Base-by-base conservation (phyloP, 2,113 vertebrate genomes). In the Ageneiosus marmoratus region DNA sequence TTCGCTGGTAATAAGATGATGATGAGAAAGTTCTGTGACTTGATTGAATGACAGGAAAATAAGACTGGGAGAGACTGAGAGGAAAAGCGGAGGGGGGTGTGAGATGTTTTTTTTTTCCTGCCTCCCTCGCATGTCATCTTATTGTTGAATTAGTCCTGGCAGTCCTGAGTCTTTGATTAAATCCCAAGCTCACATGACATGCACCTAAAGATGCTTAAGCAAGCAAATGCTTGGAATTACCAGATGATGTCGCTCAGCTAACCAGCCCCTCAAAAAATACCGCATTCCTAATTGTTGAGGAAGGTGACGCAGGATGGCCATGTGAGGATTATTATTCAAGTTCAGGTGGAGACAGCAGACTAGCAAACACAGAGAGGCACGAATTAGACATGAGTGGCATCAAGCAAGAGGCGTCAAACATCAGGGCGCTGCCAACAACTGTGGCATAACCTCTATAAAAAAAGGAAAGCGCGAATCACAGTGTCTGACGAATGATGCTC, bases 1-100 rank as follows among this genome's bases (percentile, higher is more conserved):
- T 82, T 63, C 73, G 37, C 55, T 48, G n/a, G 51, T 85, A 85
- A 87, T 81, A 83, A 70, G 73, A 44, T 86, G 69, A 84, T 84
- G 65, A 87, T 83, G 81, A 86, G 77, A 70, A 86, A 82, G 62
- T 76, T 82, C 48, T 32, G 60, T 51, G 69, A 80, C 69, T 82
- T 76, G 67, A 79, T 81, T 79, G 55, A 56, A 81, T 50, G 32
- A 73, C 58, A 48, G 32, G 75, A 27, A 84, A n/a, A 65, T 15
- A 75, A 18, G 44, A 55, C 22, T 4, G 11, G 34, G 20, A 18
- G 34, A 13, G 1, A 51, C 1, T 44, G 27, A 5, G 46, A 20
- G 44, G 15, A 12, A 5, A n/a, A 3, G 46, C 1, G n/a, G 27
- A 27, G 15, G 6, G 20, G 53, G 18, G 50, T 69, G 55, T 70